Base-by-base conservation (phyloP, 2,113 vertebrate species). In the Pelobates fuscus region DNA sequence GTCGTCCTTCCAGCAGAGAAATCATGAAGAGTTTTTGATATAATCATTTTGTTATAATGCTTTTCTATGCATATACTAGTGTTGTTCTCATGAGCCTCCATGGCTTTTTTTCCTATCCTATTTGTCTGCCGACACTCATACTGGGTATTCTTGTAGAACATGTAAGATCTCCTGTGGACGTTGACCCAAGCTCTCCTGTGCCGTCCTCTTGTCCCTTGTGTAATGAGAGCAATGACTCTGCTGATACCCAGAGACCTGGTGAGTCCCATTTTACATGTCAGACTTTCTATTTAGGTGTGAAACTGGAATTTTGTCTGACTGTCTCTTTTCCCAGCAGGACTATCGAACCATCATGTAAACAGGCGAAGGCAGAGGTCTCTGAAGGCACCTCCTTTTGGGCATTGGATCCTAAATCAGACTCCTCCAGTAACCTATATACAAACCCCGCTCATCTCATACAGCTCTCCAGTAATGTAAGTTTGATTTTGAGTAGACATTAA, bases 401-500 rank as follows among this genome's bases (percentile, higher is more conserved):
- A 71, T 0, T 54, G 63, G 0, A 2, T 58, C 7, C 17, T 66
- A 59, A 65, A 0, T 0, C 65, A 81, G 0, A 80, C 67, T 1
- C 72, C 81, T 0, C 70, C 86, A 2, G 30, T 86, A 18, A 90
- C 87, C 85, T 89, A 87, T 55, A 32, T 89, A 78, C 71, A 86
- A 0, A 66, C 83, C 2, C 37, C 77, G 1, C 74, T 86, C 0
- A 66, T 91, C 81, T 85, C 93, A 44, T 88, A 86, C 1, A 82
- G 77, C 1, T 61, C 91, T 8, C 46, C 88, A 5, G 2, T 92
- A 23, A 80, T 88, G 91, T 93, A 87, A 92, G 91, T 27, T 21
- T 14, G 8, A 14, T 37, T 37, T 37, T n/a, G n/a, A n/a, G n/a
- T n/a, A n/a, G n/a, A n/a, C n/a, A n/a, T n/a, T n/a, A n/a, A n/a